Conservation (phyloP, 1,140 invertebrate species). For the Akabosia matsudoensis region DNA sequence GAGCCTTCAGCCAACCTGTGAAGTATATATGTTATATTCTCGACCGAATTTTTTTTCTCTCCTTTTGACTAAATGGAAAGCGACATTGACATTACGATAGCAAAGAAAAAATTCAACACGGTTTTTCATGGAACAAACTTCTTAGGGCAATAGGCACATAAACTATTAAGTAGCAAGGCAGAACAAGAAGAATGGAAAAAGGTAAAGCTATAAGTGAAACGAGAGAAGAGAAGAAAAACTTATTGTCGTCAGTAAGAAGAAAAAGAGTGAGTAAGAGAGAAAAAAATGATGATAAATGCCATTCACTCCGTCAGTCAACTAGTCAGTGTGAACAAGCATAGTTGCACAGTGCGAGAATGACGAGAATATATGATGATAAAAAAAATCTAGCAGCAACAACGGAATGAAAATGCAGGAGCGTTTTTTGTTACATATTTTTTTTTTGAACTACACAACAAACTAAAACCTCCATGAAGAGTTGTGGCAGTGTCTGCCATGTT, state of each 20-base stretch:
- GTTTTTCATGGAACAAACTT: not conserved
- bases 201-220: not conserved
- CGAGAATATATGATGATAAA: not conserved
- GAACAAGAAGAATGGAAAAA: not conserved
- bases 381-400: not conserved
- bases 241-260: not conserved
- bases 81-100: conserved; percentile 4
- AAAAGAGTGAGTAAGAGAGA: not conserved
- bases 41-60: not conserved
- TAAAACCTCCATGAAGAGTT: no score
- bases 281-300: conserved; percentile 22
- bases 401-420: not conserved
- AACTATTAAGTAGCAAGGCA: not conserved
- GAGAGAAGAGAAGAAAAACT: no score
- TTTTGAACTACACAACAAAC: not conserved
- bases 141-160: not conserved
- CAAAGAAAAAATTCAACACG: conserved; percentile 8
- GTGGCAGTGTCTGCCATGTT: not conserved
- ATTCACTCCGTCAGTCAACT: conserved; percentile 5
- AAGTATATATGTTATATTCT: not conserved
- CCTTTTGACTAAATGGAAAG: not conserved
- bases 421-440: not conserved
- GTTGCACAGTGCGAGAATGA: not conserved
- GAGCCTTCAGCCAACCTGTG: not conserved
- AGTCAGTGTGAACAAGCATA: conserved; percentile 17